A percentile compares a stretch with the other conserved stretches of the same genome.
Conservation (phyloP, 2,797 vertebrate genomes). For the Nothura maculosa region DNA sequence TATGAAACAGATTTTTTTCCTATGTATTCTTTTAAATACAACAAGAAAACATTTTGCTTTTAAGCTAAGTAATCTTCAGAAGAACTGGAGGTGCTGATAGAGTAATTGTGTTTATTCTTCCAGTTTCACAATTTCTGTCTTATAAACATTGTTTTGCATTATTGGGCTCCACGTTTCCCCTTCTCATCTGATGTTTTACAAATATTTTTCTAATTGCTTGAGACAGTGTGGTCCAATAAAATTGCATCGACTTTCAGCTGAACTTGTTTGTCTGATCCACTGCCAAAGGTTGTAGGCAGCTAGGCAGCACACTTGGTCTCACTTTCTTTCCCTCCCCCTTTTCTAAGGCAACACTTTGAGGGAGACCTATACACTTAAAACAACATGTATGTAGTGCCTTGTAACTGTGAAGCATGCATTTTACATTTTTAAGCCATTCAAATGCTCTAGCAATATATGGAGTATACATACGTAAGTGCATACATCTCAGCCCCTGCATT, state of each 20-base stretch:
- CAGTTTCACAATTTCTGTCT: conserved; percentile 80
- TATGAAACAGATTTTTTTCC: neutral
- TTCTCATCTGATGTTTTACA: conserved; percentile 85
- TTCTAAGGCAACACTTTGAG: conserved; percentile 39
- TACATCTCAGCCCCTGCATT: neutral
- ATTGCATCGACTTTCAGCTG: conserved; percentile 81
- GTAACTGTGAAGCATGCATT: neutral
- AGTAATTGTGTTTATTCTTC: conserved; percentile 82
- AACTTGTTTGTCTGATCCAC: conserved; percentile 82
- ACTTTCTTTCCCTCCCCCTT: conserved; percentile 73
- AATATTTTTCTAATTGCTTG: conserved; percentile 87
- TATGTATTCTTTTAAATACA: conserved; percentile 21
- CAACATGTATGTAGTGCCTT: neutral
- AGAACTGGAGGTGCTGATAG: conserved; percentile 82
- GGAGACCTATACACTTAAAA: conserved; percentile 3
- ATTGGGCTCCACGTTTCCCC: conserved; percentile 79
- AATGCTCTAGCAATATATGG: neutral
- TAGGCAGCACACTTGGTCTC: conserved; percentile 77
- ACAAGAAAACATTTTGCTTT: conserved; percentile 40
- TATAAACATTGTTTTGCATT: conserved; percentile 83
- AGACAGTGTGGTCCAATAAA: conserved; percentile 87
- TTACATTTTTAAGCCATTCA: neutral
- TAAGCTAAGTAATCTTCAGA: conserved; percentile 73
- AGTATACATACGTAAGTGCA: too few species aligned
- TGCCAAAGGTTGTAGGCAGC: conserved; percentile 82